Evolutionary conservation across 2,888 invertebrate genomes (phyloP).

Genomic region (Unio pictorum): DNA sequence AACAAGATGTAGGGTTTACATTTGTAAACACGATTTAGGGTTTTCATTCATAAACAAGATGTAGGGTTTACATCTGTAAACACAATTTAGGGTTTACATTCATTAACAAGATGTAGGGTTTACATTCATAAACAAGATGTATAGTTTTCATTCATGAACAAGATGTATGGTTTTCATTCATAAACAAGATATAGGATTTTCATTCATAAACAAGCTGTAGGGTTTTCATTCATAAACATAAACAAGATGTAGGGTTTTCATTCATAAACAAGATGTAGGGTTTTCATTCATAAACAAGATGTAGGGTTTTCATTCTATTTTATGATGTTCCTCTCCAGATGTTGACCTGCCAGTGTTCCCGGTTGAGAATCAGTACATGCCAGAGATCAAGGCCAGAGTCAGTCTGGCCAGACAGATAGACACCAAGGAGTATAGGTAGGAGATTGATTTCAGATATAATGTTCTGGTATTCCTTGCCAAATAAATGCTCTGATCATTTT

Average conservation of each 20-base stretch:
- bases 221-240: not conserved
- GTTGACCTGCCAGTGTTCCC: slow-evolving; percentile 90
- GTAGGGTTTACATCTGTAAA: not conserved
- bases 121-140: not conserved
- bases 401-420: slow-evolving; percentile 86
- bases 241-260: not conserved
- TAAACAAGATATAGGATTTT: too few relatives aligned
- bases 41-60: not conserved
- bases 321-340: slow-evolving; percentile 73
- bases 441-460: not conserved
- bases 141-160: not conserved
- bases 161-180: not conserved
- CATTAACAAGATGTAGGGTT: too few relatives aligned
- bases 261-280: not conserved
- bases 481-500: too few relatives aligned
- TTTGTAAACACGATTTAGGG: too few relatives aligned
- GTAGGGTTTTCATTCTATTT: not conserved
- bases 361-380: slow-evolving; percentile 77
- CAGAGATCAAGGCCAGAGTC: slow-evolving; percentile 82
- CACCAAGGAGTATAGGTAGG: slow-evolving; percentile 78
- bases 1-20: not conserved
- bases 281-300: not conserved
- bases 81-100: not conserved
- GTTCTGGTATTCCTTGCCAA: too few relatives aligned
- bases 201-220: not conserved